phyloP scores from a whole-genome alignment of 2,113 vertebrate genomes.

The Henicopernis longicauda region DNA sequence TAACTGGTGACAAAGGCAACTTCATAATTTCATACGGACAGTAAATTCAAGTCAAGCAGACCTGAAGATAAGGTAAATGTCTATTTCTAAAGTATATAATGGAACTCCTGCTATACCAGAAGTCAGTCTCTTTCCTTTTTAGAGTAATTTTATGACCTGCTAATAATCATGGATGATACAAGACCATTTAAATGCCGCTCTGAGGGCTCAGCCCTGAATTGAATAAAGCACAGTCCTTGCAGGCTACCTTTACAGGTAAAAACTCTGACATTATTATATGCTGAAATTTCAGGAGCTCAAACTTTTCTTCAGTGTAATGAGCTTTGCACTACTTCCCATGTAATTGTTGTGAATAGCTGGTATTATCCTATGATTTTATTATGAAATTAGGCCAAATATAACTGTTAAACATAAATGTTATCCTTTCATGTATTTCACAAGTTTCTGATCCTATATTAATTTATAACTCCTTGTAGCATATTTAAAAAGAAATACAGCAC shows the following conservation, averaged over 20 bases:
- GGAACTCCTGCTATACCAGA: neutral
- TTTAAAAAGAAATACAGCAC: neutral
- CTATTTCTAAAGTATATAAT: neutral
- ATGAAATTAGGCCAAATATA: neutral
- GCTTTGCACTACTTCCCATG: neutral
- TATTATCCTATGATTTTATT: neutral
- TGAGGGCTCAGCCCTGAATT: neutral
- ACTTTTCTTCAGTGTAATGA: neutral
- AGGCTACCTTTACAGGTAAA: neutral
- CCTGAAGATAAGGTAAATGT: neutral
- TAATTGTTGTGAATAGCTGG: neutral
- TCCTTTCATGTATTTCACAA: neutral
- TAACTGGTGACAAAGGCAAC: neutral
- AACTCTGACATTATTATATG: neutral
- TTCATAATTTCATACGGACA: neutral
- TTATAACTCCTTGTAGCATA: neutral
- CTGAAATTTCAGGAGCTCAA: neutral
- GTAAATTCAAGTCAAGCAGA: neutral
- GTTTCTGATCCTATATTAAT: neutral
- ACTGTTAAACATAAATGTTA: neutral
- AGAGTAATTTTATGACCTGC: neutral
- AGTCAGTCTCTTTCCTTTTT: neutral
- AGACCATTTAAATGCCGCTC: neutral
- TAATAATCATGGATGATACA: neutral
- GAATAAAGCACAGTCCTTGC: neutral